Conservation (phyloP, 2,797 vertebrate genomes). For the Menidia menidia region DNA sequence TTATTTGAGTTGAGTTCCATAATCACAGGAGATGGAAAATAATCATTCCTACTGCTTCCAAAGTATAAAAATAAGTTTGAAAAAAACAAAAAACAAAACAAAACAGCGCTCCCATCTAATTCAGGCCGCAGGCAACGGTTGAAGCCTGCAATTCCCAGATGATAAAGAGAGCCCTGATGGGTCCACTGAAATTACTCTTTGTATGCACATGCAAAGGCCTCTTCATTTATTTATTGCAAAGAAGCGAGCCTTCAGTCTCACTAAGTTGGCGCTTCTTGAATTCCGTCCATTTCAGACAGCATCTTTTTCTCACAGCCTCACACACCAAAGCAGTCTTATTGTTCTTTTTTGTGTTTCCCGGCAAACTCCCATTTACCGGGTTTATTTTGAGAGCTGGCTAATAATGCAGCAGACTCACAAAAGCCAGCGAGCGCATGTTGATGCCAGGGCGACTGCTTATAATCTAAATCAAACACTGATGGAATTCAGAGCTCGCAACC, state of each 20-base stretch:
- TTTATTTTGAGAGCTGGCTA: constrained; percentile 63
- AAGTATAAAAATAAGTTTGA: constrained; percentile 1
- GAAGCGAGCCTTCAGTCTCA: constrained; percentile 40
- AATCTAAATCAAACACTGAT: constrained; percentile 45
- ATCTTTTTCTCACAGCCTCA: constrained; percentile 29
- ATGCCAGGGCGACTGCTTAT: constrained; percentile 33
- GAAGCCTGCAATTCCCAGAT: constrained; percentile 49
- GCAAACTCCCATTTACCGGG: constrained; percentile 43
- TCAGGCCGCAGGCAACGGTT: constrained; percentile 44
- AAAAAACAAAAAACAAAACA: constrained; percentile 21
- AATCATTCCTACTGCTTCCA: constrained; percentile 42
- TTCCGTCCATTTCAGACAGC: constrained; percentile 37
- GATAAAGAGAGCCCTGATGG: constrained; percentile 61
- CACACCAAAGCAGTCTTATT: constrained; percentile 44
- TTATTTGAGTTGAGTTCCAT: constrained; percentile 41
- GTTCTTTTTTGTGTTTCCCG: constrained; percentile 45
- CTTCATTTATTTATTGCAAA: constrained; percentile 69
- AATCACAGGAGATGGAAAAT: constrained; percentile 26
- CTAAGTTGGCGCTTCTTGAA: constrained; percentile 51
- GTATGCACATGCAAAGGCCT: constrained; percentile 54
- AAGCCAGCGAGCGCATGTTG: constrained; percentile 51
- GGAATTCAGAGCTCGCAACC: constrained; percentile 20
- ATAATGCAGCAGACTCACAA: constrained; percentile 41
- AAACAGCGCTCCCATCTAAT: constrained; percentile 40
- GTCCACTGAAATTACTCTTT: constrained; percentile 60